Evolutionary conservation across 1,140 invertebrate genomes (phyloP), one percentile per base, ranked within the genome.

Genomic region (Drosophila miranda): DNA sequence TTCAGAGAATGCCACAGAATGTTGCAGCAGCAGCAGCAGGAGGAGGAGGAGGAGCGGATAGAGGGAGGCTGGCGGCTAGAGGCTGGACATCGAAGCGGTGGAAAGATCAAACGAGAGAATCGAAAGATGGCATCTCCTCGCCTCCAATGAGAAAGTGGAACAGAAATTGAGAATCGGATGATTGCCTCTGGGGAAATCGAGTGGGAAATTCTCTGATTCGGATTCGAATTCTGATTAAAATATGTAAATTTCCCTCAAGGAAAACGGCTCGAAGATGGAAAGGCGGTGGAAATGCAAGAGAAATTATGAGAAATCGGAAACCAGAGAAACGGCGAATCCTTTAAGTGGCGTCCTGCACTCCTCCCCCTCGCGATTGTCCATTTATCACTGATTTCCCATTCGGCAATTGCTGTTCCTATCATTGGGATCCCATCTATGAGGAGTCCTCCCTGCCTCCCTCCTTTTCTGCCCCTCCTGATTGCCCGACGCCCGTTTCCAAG

Each of bases 221-320:
- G 34, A 34, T 34, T 26, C 23, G 3, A 5, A 26, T 26, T 61
- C 49, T 61, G 58, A 61, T 61, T 61, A 61, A 61, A 61, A 61
- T 61, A 61, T 61, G 58, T 53, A 61, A 53, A 61, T 61, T 42
- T 53, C 41, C 30, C 41, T 6, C 59, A 51, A 43, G 59, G 41
- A 64, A 63, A 67, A 53, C 23, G 30, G 51, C 16, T 38, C 30
- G 44, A 11, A 30, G 34, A 53, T 42, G 38, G 26, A 13, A 38
- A 38, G 13, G 34, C 34, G 4, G 13, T 38, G 34, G 11, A 38
- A 46, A 42, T 66, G 23, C 60, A 46, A 34, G 43, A 23, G 46
- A 74, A 74, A 74, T 74, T 74, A 74, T 74, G 71, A 73, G 69
- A 73, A 74, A 51, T 71, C 23, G 57, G 58, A 49, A 73, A 42